Evolutionary conservation across 2,888 invertebrate genomes (phyloP).

Genomic region (Apantesis nais): DNA sequence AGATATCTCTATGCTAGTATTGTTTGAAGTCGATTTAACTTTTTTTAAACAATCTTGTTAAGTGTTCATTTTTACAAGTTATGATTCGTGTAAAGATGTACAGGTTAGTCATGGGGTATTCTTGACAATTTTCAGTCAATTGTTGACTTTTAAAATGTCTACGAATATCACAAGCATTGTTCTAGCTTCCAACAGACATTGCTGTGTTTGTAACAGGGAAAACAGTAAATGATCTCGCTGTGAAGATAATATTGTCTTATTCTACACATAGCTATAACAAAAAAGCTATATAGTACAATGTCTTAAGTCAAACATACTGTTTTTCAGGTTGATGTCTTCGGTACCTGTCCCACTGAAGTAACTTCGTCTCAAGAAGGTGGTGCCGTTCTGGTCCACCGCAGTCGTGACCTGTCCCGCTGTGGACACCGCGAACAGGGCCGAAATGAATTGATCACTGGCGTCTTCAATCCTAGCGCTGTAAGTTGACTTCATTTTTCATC

Average conservation of each 20-base stretch:
- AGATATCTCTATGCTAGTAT: conserved; percentile 55
- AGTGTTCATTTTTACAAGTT: no score
- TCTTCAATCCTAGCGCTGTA: conserved; percentile 83
- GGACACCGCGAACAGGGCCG: conserved; percentile 89
- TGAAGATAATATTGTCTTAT: background rate
- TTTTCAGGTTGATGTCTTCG: conserved; percentile 91
- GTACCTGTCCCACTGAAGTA: conserved; percentile 92
- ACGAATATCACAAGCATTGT: no score
- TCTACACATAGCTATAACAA: background rate
- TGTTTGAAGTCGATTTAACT: no score
- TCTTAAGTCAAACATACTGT: background rate
- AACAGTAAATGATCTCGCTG: background rate
- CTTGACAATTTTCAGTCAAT: no score
- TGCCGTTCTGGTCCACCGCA: conserved; percentile 86
- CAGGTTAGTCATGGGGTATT: background rate
- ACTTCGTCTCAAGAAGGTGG: conserved; percentile 83
- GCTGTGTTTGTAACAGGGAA: background rate
- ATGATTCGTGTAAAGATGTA: background rate
- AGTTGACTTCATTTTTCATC: conserved; percentile 54
- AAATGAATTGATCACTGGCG: conserved; percentile 84
- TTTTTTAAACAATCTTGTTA: no score
- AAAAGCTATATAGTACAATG: no score
- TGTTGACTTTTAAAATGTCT: background rate
- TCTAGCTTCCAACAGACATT: no score
- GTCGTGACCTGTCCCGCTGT: conserved; percentile 90